Evolutionary conservation across 2,888 invertebrate genomes (phyloP).

Genomic region (Oxycera nigricornis): DNA sequence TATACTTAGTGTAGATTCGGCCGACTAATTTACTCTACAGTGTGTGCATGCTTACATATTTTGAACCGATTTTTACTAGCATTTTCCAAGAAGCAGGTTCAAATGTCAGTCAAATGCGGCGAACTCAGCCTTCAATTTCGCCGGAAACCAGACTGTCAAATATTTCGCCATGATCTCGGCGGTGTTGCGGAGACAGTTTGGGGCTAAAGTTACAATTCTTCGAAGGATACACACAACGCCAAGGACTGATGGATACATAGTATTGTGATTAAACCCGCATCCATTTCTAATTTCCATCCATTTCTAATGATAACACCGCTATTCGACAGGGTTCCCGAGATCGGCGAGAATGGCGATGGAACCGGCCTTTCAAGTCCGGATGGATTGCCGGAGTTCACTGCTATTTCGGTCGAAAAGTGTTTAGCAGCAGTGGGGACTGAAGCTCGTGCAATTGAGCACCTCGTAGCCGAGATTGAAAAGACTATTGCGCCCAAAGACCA

Average conservation of each 20-base stretch:
- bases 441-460: slow-evolving; percentile 80
- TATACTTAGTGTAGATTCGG: no score
- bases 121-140: neutral
- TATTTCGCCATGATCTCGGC: slow-evolving; percentile 26
- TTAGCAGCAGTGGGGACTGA: slow-evolving; percentile 84
- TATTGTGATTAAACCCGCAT: slow-evolving; percentile 60
- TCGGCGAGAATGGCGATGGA: slow-evolving; percentile 80
- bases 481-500: slow-evolving; percentile 59
- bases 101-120: neutral
- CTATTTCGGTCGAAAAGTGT: slow-evolving; percentile 83
- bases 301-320: no score
- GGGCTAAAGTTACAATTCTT: neutral
- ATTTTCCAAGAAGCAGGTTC: neutral
- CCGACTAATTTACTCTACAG: no score
- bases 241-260: slow-evolving; percentile 41
- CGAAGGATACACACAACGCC: neutral
- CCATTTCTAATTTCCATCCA: no score
- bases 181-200: neutral
- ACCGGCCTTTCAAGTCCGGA: slow-evolving; percentile 75
- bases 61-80: neutral
- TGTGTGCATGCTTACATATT: no score
- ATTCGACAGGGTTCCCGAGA: slow-evolving; percentile 83
- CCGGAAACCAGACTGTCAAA: neutral
- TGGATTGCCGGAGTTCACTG: slow-evolving; percentile 81
- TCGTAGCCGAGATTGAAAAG: slow-evolving; percentile 73